Evolutionary conservation across 2,113 vertebrate species (phyloP).

Genomic region (Mustela nigripes): DNA sequence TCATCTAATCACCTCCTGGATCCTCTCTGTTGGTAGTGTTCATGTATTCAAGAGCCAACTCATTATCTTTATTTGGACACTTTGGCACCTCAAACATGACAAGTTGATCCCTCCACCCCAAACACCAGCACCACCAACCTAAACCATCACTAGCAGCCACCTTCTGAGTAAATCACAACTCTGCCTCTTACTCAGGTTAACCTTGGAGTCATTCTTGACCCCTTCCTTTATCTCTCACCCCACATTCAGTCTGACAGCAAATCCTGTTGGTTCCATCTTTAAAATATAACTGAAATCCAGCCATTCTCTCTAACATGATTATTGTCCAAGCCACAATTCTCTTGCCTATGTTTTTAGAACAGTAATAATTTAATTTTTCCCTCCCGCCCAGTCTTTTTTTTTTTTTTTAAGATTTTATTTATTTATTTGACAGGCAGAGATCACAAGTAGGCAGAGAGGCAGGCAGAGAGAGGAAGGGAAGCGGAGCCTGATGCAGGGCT

Average conservation of each 20-base stretch:
- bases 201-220: neutral
- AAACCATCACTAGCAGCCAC: neutral
- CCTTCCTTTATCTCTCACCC: neutral
- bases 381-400: neutral
- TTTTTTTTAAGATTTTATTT: no score
- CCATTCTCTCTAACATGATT: neutral
- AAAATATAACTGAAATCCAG: neutral
- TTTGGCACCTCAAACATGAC: neutral
- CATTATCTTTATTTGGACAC: neutral
- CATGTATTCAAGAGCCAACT: neutral
- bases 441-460: no score
- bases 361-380: neutral
- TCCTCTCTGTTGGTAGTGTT: neutral
- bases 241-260: neutral
- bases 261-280: neutral
- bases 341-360: neutral
- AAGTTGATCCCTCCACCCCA: neutral
- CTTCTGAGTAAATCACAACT: neutral
- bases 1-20: neutral
- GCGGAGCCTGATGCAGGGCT: no score
- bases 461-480: no score
- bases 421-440: no score
- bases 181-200: neutral
- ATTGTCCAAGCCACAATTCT: neutral
- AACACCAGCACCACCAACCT: neutral